Evolutionary conservation across 2,113 vertebrate genomes (phyloP), one percentile per base, ranked within the genome.

Genomic region (Silurus glanis): DNA sequence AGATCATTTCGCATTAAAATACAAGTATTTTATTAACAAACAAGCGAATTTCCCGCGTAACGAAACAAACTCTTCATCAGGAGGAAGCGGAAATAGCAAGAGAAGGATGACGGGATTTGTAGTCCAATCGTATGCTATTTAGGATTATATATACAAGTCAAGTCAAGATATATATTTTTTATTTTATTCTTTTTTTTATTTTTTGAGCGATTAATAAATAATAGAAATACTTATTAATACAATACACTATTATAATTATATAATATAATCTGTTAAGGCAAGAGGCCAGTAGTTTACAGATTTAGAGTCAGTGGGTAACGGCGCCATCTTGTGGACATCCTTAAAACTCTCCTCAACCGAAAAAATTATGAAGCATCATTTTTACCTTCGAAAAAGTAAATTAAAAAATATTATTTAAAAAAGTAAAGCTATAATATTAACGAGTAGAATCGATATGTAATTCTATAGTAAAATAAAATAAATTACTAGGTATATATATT

Each of bases 81-180:
- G 5, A 25, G 71, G 71, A 76, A 75, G n/a, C 83, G 71, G 58
- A 84, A 61, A 17, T 37, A 3, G 14, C 19, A 4, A 3, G 47
- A 14, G 10, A 69, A 37, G 61, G 72, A 59, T 80, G 80, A 14
- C 81, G 76, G 85, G n/a, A 23, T 37, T 71, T 86, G 85, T 86
- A 86, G 76, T 86, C 47, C 78, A 49, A 6, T 45, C 8, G 51
- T 53, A n/a, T 14, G 3, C 59, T 51, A 0, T 16, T 13, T 17
- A 71, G 25, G 66, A n/a, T n/a, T n/a, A n/a, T n/a, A n/a, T n/a
- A n/a, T n/a, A n/a, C n/a, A n/a, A n/a, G n/a, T n/a, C n/a, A n/a
- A n/a, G n/a, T n/a, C n/a, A n/a, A n/a, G n/a, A n/a, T n/a, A n/a
- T n/a, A n/a, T n/a, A n/a, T n/a, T n/a, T n/a, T n/a, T n/a, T n/a